Evolutionary conservation across 2,888 invertebrate species (phyloP), one percentile per base, ranked within the genome.

Genomic region (Tineola bisselliella): DNA sequence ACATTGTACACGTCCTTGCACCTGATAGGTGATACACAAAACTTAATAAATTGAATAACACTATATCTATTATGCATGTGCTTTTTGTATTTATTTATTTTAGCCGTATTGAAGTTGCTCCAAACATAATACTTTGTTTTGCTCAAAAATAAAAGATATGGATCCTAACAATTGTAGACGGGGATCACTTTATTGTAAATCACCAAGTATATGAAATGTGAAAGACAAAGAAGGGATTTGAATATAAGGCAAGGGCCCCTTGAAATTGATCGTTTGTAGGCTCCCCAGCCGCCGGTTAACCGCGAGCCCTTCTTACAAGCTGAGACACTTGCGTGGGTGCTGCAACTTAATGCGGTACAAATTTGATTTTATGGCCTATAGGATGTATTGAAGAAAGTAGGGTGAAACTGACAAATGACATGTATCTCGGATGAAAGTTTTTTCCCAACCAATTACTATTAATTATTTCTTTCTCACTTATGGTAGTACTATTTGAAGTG

Each of bases 221-320:
- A 77, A 79, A 84, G 81, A 84, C 83, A 86, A 84, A 81, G 79
- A 79, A 79, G 81, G 81, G 81, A 84, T 86, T 84, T 84, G 82
- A 83, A 83, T 81, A 77, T 77, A 78, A 77, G 77, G 72, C 73
- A 76, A 78, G 77, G 82, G 79, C 72, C 73, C 78, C 80, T 82
- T 84, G 83, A 83, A 87, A 87, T 84, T 84, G 86, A 84, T 86
- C 86, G 82, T 69, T 69, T 69, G 69, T 69, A 75, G 67, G 68
- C 74, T 79, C 83, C 84, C 84, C 80, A 76, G 76, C 70, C 74
- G 76, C 77, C 79, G 81, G 81, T 84, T 84, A 80, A 79, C 82
- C 79, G 15, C 60, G 76, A 75, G 69, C 80, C 78, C 79, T 71
- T 73, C 15, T 17, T 58, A 58, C 58, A 54, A 25, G 54, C 54